Evolutionary conservation across 1,140 invertebrate genomes (phyloP), one percentile per base, ranked within the genome.

Genomic region (Leptopilina boulardi): DNA sequence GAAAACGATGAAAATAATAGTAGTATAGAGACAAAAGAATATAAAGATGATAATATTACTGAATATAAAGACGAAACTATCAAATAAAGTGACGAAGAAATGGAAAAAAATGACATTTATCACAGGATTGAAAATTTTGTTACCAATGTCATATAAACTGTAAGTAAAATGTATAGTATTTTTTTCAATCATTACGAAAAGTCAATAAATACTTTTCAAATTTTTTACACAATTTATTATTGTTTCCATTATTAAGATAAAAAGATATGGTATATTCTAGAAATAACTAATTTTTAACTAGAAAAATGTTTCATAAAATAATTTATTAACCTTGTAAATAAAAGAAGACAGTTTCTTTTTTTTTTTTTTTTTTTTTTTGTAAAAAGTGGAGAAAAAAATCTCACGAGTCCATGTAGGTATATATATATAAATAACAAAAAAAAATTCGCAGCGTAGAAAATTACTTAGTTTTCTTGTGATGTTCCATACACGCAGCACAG

Each of bases 321-420:
- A 66, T 66, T 66, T 66, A 66, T 66, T 66, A 66, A 66, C 11
- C 26, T 34, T 66, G 59, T 66, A 66, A 59, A 66, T 66, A 30
- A 66, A 66, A 30, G 23, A 66, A 66, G 26, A 66, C 59, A 56
- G 23, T 21, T 10, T 56, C 8, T 9, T 19, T n/a, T n/a, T n/a
- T n/a, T n/a, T n/a, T n/a, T 6, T 38, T 38, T 38, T 38, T 38
- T 34, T 34, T 34, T 34, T 34, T 3, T 34, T 38, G 34, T 38
- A 38, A 38, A 38, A 38, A 38, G 2, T 38, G 19, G 18, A 18
- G 51, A 54, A 54, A 54, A 54, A 38, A 38, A 38, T 38, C 34
- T 38, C 9, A 8, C 9, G 4, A 9, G 13, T 34, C 23, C 21
- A 30, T 13, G 26, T 66, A 13, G 11, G 3, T 3, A 26, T 66